Conservation (phyloP, 2,888 invertebrate species). For the Euzophera pinguis region DNA sequence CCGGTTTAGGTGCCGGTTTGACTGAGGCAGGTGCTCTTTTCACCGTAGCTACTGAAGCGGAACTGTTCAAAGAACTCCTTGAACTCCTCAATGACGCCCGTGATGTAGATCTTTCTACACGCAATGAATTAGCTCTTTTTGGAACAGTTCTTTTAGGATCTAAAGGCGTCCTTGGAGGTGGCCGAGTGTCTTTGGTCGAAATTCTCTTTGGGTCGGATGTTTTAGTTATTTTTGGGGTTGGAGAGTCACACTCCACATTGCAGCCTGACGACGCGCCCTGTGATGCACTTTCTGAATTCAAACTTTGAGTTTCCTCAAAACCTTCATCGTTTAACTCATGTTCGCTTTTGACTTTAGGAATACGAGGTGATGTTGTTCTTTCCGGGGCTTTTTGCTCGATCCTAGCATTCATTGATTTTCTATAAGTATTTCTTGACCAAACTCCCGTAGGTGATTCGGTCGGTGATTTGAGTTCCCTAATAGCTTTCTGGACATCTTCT, state of each 20-base stretch:
- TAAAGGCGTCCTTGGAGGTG: slow-evolving; percentile 55
- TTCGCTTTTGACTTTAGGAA: slow-evolving; percentile 78
- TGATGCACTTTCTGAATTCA: slow-evolving; percentile 92
- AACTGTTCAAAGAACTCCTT: slow-evolving; percentile 90
- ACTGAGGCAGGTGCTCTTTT: slow-evolving; percentile 81
- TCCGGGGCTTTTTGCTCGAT: slow-evolving; percentile 46
- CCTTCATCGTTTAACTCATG: slow-evolving; percentile 92
- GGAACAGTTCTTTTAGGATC: slow-evolving; percentile 55
- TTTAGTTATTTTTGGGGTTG: slow-evolving; percentile 66
- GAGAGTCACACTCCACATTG: slow-evolving; percentile 82
- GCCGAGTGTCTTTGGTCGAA: slow-evolving; percentile 72
- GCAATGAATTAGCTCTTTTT: slow-evolving; percentile 65
- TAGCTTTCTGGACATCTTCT: slow-evolving; percentile 85
- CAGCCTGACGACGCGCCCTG: slow-evolving; percentile 90
- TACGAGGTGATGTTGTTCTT: slow-evolving; percentile 66
- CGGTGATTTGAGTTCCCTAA: slow-evolving; percentile 82
- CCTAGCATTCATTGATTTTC: slow-evolving; percentile 52
- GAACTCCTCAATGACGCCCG: slow-evolving; percentile 90
- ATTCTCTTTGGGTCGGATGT: slow-evolving; percentile 69
- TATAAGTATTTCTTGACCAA: slow-evolving; percentile 75
- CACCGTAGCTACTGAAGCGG: slow-evolving; percentile 89
- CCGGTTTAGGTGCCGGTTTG: slow-evolving; percentile 66
- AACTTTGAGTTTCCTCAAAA: slow-evolving; percentile 93
- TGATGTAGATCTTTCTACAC: slow-evolving; percentile 88
- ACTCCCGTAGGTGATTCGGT: slow-evolving; percentile 81